Percentiles rank a stretch among this genome's conserved stretches.
Conservation (phyloP, 1,140 invertebrate species). For the Drosophila bipectinata region DNA sequence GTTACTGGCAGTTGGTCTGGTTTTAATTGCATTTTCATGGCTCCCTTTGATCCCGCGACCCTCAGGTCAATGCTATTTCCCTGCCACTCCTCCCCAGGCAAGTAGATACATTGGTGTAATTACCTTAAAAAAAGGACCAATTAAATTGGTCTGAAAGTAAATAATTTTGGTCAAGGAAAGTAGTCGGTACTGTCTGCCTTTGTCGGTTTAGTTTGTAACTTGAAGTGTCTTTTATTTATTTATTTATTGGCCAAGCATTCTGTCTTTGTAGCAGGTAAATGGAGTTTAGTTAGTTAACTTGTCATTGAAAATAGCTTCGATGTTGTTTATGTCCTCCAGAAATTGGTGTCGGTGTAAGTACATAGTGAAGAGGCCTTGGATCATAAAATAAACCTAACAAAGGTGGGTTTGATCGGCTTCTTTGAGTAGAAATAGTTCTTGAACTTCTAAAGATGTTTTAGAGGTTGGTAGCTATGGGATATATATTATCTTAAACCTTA, state of each 20-base stretch:
- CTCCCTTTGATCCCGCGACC: slow-evolving; percentile 21
- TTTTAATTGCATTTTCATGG: slow-evolving; percentile 55
- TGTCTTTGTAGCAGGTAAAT: slow-evolving; percentile 23
- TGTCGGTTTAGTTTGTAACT: slow-evolving; percentile 12
- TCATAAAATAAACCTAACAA: no score
- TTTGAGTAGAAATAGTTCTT: no score
- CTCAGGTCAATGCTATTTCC: slow-evolving; percentile 16
- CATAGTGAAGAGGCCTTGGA: background rate
- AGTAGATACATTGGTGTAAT: slow-evolving; percentile 40
- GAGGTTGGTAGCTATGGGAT: no score
- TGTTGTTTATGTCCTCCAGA: background rate
- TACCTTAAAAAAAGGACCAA: slow-evolving; percentile 57
- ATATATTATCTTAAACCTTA: no score
- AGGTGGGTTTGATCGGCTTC: no score
- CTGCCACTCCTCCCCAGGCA: slow-evolving; percentile 6
- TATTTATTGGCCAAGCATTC: slow-evolving; percentile 18
- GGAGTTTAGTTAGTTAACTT: slow-evolving; percentile 1
- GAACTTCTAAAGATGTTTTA: no score
- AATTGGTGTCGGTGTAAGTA: slow-evolving; percentile 2
- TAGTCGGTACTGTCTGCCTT: background rate
- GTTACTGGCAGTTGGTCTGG: slow-evolving; percentile 13
- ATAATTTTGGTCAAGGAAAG: slow-evolving; percentile 30
- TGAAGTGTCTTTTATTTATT: slow-evolving; percentile 23
- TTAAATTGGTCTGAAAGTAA: slow-evolving; percentile 65
- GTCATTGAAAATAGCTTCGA: background rate